Evolutionary conservation across 2,797 vertebrate genomes (phyloP), one percentile per base, ranked within the genome.

Genomic region (Amphiprion clarkii): DNA sequence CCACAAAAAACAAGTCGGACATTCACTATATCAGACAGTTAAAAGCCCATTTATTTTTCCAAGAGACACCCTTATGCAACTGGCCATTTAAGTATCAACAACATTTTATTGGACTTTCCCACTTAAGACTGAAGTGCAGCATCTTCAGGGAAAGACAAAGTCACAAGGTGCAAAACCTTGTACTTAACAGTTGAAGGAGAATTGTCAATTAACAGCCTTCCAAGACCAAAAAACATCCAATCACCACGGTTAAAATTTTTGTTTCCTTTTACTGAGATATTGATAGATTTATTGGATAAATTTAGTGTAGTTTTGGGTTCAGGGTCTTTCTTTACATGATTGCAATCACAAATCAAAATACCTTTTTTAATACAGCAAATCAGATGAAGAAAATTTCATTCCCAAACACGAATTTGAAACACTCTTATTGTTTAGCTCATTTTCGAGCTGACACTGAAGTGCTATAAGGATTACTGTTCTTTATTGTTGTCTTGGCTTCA

Each of bases 101-200:
- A 79, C 36, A 78, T 51, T 76, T 83, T 78, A 85, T 83, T 85
- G 80, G 75, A 76, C 44, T 71, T 55, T 61, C 10, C 16, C 29
- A 59, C 29, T 66, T 79, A n/a, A 76, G 68, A 29, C 39, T 39
- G 17, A 59, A 75, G 51, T 53, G 33, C 7, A 67, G 66, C 33
- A 63, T 54, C 29, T 67, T 66, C 17, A 51, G 44, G 39, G 19
- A 58, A 46, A 74, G n/a, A 40, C n/a, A 16, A 69, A 31, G 59
- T 42, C 46, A 46, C 23, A 36, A 66, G 21, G 29, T 55, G 19
- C 48, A 49, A 49, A 10, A 21, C 21, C 12, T 10, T 8, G 33
- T 36, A 36, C 8, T 9, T 36, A 36, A 36, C 33, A 53, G 5
- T 5, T 53, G 3, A 11, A 25, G 21, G 21, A 53, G 14, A 36